Percentiles rank a stretch among this genome's conserved stretches.
phyloP scores from a whole-genome alignment of 2,113 vertebrate genomes.

The Leucosticte australis region DNA sequence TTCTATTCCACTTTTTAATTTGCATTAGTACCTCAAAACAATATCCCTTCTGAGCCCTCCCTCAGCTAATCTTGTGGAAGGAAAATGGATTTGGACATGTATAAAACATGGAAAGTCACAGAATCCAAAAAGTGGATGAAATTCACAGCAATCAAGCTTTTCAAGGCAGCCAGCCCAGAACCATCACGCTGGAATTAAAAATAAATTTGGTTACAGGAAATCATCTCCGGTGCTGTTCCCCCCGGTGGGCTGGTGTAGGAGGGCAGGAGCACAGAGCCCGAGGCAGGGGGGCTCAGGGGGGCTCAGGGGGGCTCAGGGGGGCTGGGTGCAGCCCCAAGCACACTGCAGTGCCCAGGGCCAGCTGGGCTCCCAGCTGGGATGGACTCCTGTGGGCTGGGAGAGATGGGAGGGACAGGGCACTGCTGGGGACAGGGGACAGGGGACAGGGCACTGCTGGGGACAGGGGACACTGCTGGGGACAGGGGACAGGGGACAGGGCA shows the following conservation, averaged over 20 bases:
- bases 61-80: neutral
- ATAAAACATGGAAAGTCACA: neutral
- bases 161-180: neutral
- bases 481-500: neutral
- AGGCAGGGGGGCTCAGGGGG: neutral
- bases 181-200: neutral
- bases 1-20: rapidly evolving
- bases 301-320: neutral
- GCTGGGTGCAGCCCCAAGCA: neutral
- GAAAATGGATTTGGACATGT: neutral
- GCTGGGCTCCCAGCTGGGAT: neutral
- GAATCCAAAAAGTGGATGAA: neutral
- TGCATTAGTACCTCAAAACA: neutral
- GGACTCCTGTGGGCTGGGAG: neutral
- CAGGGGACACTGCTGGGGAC: neutral
- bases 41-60: neutral
- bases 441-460: neutral
- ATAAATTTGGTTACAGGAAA: neutral
- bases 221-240: neutral
- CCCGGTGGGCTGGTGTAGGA: rapidly evolving
- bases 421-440: no score
- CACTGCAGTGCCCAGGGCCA: neutral
- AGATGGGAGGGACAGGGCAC: neutral
- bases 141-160: neutral
- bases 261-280: neutral